Evolutionary conservation across 2,888 invertebrate genomes (phyloP).

Genomic region (Orthosia gothica): DNA sequence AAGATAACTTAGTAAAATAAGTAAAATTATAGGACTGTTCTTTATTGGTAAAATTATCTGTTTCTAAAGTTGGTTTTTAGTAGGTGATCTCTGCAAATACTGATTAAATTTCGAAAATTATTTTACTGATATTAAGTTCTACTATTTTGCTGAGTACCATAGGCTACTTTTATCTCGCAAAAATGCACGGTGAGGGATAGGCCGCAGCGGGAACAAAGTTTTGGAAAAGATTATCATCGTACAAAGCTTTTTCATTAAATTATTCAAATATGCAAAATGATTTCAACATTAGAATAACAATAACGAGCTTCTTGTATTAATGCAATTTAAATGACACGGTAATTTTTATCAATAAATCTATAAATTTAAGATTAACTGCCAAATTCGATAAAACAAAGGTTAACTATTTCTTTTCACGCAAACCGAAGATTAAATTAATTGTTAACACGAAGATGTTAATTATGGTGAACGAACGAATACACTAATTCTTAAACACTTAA

Average conservation of each 20-base stretch:
- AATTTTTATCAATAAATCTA: background rate
- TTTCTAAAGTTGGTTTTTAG: too few relatives aligned
- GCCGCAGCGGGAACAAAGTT: background rate
- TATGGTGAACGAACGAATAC: slow-evolving; percentile 8
- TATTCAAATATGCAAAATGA: background rate
- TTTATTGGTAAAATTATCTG: background rate
- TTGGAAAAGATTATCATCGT: background rate
- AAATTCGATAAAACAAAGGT: background rate
- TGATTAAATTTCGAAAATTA: too few relatives aligned
- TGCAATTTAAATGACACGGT: background rate
- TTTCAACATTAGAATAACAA: background rate
- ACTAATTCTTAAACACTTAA: slow-evolving; percentile 26
- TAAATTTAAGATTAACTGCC: background rate
- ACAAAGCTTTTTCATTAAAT: background rate
- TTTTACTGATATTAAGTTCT: too few relatives aligned
- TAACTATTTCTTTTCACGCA: background rate
- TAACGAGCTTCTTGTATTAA: background rate
- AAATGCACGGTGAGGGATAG: too few relatives aligned
- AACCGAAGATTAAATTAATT: slow-evolving; percentile 3
- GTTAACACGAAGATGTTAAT: slow-evolving; percentile 5
- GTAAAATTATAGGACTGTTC: background rate
- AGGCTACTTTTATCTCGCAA: too few relatives aligned
- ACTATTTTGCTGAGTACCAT: too few relatives aligned
- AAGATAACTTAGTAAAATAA: background rate
- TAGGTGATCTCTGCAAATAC: too few relatives aligned